phyloP scores from a whole-genome alignment of 2,888 invertebrate species.

The Eilema griseolum region DNA sequence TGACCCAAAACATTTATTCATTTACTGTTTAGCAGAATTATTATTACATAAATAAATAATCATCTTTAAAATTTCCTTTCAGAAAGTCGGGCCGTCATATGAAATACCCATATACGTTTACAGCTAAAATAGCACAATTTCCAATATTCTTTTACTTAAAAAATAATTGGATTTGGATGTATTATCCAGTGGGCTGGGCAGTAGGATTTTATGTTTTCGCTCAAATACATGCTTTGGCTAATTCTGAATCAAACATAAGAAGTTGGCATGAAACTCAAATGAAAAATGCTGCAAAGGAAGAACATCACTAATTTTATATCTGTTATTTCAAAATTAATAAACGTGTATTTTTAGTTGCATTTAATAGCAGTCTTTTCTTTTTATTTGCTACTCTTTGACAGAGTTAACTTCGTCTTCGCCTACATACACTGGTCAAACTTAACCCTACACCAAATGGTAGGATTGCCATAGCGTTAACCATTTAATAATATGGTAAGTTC shows the following conservation, averaged over 20 bases:
- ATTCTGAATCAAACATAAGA: slow-evolving; percentile 71
- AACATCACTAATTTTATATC: slow-evolving; percentile 48
- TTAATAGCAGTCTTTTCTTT: neutral
- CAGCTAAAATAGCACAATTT: slow-evolving; percentile 93
- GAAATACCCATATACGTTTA: slow-evolving; percentile 94
- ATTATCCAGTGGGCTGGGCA: slow-evolving; percentile 87
- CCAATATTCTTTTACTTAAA: slow-evolving; percentile 91
- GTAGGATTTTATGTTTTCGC: slow-evolving; percentile 88
- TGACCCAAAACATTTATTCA: too few relatives aligned
- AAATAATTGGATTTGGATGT: slow-evolving; percentile 92
- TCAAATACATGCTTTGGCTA: slow-evolving; percentile 89
- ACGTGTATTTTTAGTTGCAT: neutral
- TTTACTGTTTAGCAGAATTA: too few relatives aligned
- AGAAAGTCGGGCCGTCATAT: slow-evolving; percentile 89
- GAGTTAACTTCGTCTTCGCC: too few relatives aligned
- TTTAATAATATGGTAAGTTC: too few relatives aligned
- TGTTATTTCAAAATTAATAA: slow-evolving; percentile 6
- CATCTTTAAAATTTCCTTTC: slow-evolving; percentile 44
- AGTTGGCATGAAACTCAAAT: slow-evolving; percentile 76
- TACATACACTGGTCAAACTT: too few relatives aligned
- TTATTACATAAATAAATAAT: neutral
- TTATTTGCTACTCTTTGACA: too few relatives aligned
- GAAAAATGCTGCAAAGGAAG: slow-evolving; percentile 74
- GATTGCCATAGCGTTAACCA: too few relatives aligned
- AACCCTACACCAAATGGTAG: too few relatives aligned